phyloP scores from a whole-genome alignment of 1,140 invertebrate genomes.

The Popillia japonica region DNA sequence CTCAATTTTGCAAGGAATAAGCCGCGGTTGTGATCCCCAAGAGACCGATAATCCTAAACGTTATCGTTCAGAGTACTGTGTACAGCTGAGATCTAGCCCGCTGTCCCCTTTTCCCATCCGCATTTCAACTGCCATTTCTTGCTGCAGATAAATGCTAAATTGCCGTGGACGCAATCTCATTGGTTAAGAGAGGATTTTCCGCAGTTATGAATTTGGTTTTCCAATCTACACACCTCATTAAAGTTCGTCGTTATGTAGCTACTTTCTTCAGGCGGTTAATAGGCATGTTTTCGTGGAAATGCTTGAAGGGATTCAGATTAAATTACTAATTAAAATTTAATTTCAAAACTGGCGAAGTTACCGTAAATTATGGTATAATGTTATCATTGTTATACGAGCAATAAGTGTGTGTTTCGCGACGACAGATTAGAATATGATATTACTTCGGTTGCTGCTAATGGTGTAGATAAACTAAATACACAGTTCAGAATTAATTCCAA shows the following conservation, averaged over 20 bases:
- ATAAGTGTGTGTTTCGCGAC: no score
- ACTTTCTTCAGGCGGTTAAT: neutral
- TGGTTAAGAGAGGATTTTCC: conserved; percentile 7
- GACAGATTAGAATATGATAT: no score
- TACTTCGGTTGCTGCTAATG: no score
- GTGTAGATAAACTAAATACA: no score
- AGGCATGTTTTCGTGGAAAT: neutral
- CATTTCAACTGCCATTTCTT: conserved; percentile 16
- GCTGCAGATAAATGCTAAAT: conserved; percentile 12
- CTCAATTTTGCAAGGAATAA: conserved; percentile 18
- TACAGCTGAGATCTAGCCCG: neutral
- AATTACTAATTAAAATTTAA: conserved; percentile 6
- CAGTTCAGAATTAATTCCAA: no score
- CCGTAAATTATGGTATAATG: neutral
- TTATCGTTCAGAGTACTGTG: neutral
- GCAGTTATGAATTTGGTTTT: conserved; percentile 18
- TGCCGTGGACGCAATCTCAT: conserved; percentile 12
- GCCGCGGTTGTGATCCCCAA: neutral
- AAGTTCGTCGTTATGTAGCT: neutral
- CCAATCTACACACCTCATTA: neutral
- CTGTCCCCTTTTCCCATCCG: neutral
- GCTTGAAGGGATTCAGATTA: neutral
- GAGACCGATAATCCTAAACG: conserved; percentile 29
- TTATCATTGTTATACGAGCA: neutral
- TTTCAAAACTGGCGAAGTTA: neutral